Base-by-base conservation (phyloP, 2,888 invertebrate species). In the Synergus umbraculus region DNA sequence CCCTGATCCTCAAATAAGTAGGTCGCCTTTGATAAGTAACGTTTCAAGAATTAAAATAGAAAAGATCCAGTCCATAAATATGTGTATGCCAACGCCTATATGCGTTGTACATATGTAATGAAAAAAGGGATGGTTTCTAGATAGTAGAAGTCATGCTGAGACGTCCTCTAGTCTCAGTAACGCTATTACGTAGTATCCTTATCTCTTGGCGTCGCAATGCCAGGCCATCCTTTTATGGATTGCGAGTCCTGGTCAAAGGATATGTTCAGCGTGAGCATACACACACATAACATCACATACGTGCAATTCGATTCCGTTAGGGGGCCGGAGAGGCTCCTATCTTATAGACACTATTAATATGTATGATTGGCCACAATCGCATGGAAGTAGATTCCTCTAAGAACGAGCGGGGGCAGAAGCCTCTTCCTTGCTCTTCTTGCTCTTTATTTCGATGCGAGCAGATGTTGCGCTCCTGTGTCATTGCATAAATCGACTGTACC, bases 281-380 rank as follows among this genome's bases (percentile, higher is more conserved):
- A 37, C 22, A 13, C 73, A 44, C 37, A 76, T 29, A 64, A 63
- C 41, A 63, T 64, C 37, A 49, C 37, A 44, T 69, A 54, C 37
- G 54, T 54, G 43, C 43, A 66, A n/a, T 41, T 46, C 78, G 80
- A 84, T 86, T 84, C 84, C 86, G 83, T 83, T 84, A 87, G 73
- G 78, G 37, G n/a, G 83, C 83, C 79, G 76, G 76, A 81, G 82
- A 81, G 82, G 79, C 77, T 78, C 66, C 73, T 81, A 83, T 82
- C 84, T 83, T 85, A 81, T 82, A 81, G 85, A 80, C 80, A 78
- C 88, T 86, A 90, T 90, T 90, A 90, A 90, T 90, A 90, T 89
- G 89, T 88, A 88, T 89, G 90, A 89, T 90, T 87, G 84, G 85
- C 82, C 83, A 85, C 86, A 84, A 90, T 88, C 86, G 85, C 83